Conservation (phyloP, 2,113 vertebrate species). For the Atherinomorus stipes region DNA sequence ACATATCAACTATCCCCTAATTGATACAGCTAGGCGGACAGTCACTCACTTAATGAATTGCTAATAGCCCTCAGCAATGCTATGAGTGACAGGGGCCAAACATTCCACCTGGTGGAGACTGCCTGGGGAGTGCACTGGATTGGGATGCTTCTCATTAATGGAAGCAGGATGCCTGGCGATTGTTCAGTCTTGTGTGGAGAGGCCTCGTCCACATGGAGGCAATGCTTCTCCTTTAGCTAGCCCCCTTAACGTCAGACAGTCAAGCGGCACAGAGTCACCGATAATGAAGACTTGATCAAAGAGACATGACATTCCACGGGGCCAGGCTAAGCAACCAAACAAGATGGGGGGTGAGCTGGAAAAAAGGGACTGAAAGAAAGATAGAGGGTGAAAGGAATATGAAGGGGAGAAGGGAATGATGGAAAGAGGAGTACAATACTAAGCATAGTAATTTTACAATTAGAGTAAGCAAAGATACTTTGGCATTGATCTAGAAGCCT, state of each 20-base stretch:
- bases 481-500: conserved; percentile 31
- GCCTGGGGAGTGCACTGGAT: conserved; percentile 57
- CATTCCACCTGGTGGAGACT: conserved; percentile 75
- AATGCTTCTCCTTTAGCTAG: conserved; percentile 55
- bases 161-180: conserved; percentile 68
- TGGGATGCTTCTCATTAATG: conserved; percentile 76
- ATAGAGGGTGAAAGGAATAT: conserved; percentile 27
- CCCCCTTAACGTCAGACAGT: conserved; percentile 53
- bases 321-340: conserved; percentile 66
- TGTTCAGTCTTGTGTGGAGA: conserved; percentile 71
- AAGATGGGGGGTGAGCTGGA: conserved; percentile 28
- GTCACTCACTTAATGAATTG: conserved; percentile 77
- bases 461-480: conserved; percentile 54
- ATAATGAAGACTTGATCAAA: conserved; percentile 81
- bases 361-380: conserved; percentile 43
- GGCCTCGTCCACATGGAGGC: conserved; percentile 64
- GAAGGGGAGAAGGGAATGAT: conserved; percentile 4
- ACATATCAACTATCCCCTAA: conserved; percentile 83
- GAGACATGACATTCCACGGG: conserved; percentile 68
- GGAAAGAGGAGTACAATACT: conserved; percentile 30
- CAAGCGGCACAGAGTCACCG: conserved; percentile 58
- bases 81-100: conserved; percentile 70
- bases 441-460: conserved; percentile 56
- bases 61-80: conserved; percentile 76
- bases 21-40: conserved; percentile 75